Evolutionary conservation across 2,797 vertebrate genomes (phyloP).

Genomic region (Tapirus indicus): DNA sequence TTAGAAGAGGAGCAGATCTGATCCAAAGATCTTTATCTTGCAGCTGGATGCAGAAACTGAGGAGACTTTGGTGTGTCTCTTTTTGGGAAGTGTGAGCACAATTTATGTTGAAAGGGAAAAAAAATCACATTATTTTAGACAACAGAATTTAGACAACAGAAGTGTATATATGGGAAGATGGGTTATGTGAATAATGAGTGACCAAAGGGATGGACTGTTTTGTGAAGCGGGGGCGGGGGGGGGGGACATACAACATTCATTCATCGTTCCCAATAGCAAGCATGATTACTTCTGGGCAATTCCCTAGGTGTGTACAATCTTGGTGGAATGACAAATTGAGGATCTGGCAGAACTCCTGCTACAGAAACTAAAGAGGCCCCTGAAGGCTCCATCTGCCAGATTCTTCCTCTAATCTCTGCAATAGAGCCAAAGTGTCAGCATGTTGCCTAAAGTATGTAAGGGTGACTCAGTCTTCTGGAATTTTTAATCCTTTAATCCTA

Average conservation of each 20-base stretch:
- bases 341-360: conserved; percentile 67
- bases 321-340: conserved; percentile 61
- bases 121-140: conserved; percentile 46
- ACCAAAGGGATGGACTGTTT: conserved; percentile 33
- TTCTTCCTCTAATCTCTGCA: conserved; percentile 73
- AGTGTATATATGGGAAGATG: not conserved
- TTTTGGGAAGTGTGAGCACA: conserved; percentile 25
- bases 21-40: conserved; percentile 70
- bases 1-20: conserved; percentile 54
- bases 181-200: not conserved
- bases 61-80: conserved; percentile 12
- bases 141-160: conserved; percentile 2
- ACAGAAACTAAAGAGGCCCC: conserved; percentile 73
- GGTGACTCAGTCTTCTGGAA: conserved; percentile 80
- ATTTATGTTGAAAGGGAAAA: conserved; percentile 20
- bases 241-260: not conserved
- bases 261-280: not conserved
- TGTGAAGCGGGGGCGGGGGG: not conserved
- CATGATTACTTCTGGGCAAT: conserved; percentile 45
- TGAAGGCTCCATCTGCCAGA: conserved; percentile 77
- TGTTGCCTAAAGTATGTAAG: conserved; percentile 70
- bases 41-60: conserved; percentile 58
- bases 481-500: conserved; percentile 82
- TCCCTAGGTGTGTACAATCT: conserved; percentile 61
- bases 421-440: conserved; percentile 70